Base-by-base conservation (phyloP, 2,113 vertebrate species). In the Salvelinus alpinus region DNA sequence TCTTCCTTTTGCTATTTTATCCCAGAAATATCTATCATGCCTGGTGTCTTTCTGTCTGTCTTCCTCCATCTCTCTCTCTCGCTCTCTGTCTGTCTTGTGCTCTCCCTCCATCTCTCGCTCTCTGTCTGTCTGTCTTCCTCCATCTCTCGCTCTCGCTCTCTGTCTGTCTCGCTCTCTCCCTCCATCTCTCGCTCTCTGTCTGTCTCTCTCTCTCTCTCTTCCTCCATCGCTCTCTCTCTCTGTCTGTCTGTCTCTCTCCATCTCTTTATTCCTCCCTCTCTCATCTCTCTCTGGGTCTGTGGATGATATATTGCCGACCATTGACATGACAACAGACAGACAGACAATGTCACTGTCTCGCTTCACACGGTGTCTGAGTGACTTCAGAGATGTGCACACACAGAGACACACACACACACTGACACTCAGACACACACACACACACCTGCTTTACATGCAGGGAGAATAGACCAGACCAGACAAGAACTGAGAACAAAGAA, bases 241-340 rank as follows among this genome's bases (percentile, higher is more conserved):
- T 27, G 27, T 27, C 27, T 27, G 27, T 27, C 27, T 27, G 27
- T 6, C 24, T 14, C 24, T 13, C 24, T 25, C 60, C 4, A 13
- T 12, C 62, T 3, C 62, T 4, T 12, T 25, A 5, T 65, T 9
- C 5, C 64, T 31, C 64, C 60, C 5, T 59, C 5, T 16, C 18
- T 20, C 57, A 25, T 5, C 13, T 16, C 14, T 14, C 25, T 29
- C 48, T 51, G 13, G 13, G 13, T 16, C 64, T 14, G 64, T 65
- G 64, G 5, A 65, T 65, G 64, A 65, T 13, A 27, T 24, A 65
- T 65, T 16, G 14, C 3, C 64, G 25, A 27, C 25, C 12, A 25
- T 65, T 65, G 64, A 16, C 64, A 65, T 65, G 64, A 65, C 64
- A 65, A 65, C 64, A 29, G 64, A 65, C 24, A 64, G 60, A 64